Evolutionary conservation across 1,140 invertebrate genomes (phyloP).

Genomic region (Dolichoris vasculosae): DNA sequence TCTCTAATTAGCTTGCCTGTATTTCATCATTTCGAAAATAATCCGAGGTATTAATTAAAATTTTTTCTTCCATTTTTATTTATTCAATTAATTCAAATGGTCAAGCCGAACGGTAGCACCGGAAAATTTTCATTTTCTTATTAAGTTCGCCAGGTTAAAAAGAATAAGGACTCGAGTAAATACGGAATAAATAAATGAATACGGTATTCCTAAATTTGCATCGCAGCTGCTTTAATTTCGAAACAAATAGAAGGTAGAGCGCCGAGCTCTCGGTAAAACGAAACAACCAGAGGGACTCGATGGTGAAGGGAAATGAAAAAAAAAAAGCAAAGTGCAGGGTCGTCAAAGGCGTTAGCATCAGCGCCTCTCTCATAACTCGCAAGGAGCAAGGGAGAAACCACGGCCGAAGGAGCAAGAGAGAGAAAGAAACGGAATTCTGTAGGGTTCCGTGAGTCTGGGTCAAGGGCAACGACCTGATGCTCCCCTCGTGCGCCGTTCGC

Average conservation of each 20-base stretch:
- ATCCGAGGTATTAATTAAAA: background rate
- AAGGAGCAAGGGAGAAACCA: conserved; percentile 27
- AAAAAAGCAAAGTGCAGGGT: conserved; percentile 26
- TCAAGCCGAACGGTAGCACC: background rate
- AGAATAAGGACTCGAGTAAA: background rate
- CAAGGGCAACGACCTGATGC: conserved; percentile 68
- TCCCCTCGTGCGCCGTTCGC: conserved; percentile 29
- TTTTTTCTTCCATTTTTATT: background rate
- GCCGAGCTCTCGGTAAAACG: background rate
- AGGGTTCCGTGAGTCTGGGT: conserved; percentile 62
- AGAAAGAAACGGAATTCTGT: conserved; percentile 8
- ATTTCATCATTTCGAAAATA: background rate
- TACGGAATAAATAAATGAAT: conserved; percentile 9
- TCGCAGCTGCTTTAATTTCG: background rate
- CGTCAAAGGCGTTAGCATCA: conserved; percentile 30
- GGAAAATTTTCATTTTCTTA: background rate
- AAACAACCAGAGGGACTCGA: background rate
- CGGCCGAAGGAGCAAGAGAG: background rate
- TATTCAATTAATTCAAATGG: background rate
- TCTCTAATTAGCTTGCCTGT: background rate
- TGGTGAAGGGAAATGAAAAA: background rate
- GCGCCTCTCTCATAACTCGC: background rate
- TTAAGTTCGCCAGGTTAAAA: background rate
- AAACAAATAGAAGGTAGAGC: background rate
- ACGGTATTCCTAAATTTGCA: background rate